phyloP scores from a whole-genome alignment of 2,113 vertebrate species.

The Carollia perspicillata region DNA sequence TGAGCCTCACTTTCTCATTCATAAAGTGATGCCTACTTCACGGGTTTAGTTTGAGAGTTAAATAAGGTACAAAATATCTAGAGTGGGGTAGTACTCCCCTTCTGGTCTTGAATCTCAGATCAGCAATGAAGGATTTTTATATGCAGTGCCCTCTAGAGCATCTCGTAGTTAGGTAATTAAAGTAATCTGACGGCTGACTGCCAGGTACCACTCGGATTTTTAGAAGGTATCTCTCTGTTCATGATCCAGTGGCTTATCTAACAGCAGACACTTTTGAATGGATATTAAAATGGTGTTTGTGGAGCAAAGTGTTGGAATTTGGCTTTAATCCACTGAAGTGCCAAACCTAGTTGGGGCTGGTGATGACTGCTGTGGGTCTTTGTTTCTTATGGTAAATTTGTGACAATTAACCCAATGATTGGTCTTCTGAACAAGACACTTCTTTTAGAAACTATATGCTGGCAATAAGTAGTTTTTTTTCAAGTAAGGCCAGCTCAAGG shows the following conservation, averaged over 20 bases:
- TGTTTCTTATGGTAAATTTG: not conserved
- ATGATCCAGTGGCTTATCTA: not conserved
- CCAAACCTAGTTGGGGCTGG: not conserved
- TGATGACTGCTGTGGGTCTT: not conserved
- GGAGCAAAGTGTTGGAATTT: not conserved
- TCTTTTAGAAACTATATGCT: not conserved
- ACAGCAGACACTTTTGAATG: not conserved
- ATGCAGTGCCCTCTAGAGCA: not conserved
- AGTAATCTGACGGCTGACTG: not conserved
- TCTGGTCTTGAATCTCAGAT: not conserved
- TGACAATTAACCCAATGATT: not conserved
- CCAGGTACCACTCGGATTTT: not conserved
- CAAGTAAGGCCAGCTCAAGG: not conserved
- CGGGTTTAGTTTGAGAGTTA: slow-evolving; percentile 27
- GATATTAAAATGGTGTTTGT: not conserved
- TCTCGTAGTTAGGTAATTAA: not conserved
- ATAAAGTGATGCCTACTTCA: not conserved
- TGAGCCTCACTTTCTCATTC: not conserved
- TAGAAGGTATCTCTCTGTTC: not conserved
- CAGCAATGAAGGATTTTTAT: not conserved
- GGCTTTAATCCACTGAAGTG: not conserved
- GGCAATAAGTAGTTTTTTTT: not conserved
- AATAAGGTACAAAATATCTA: not conserved
- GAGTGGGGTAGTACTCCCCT: not conserved
- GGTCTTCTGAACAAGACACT: not conserved